Base-by-base conservation (phyloP, 2,888 invertebrate species). In the Drosophila cognata region DNA sequence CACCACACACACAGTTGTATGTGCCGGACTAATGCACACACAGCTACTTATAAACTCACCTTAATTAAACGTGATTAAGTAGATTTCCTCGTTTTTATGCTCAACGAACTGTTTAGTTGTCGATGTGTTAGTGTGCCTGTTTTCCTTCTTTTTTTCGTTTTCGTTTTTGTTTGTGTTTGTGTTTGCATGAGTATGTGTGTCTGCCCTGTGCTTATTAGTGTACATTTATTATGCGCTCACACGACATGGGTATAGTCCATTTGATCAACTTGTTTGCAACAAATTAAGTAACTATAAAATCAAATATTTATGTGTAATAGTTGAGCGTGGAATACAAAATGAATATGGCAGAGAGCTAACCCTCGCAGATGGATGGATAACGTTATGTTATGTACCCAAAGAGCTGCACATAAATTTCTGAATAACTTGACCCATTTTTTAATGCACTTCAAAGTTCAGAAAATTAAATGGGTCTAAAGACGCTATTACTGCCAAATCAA, bases 1-100 rank as follows among this genome's bases (percentile, higher is more conserved):
- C 18, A 53, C 6, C 6, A 66, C 4, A 53, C n/a, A 41, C 7
- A n/a, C 10, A 52, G 8, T 46, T 21, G 63, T 18, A 62, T 53
- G 50, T 68, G 25, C 29, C 18, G 55, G 41, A 72, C 77, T 72
- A 77, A 72, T 67, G 69, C 41, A 71, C 43, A 68, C 58, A 68
- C 53, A 67, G 57, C 82, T 88, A 81, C 85, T 84, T 79, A 88
- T 86, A 79, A 86, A 86, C 89, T 88, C 84, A 90, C 91, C 91
- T 91, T 84, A 91, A 91, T 91, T 91, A 91, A 90, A 89, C 80
- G 90, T 88, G 90, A 88, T 88, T 88, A 88, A 88, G 88, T 88
- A 86, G 88, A 88, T 88, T 88, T 89, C 84, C 90, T 82, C 90
- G 79, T 86, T 84, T 89, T 88, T 87, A 81, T 88, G 85, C 86